Base-by-base conservation (phyloP, 53 echinoderm and acorn worm genomes). In the Stichopus horrens region DNA sequence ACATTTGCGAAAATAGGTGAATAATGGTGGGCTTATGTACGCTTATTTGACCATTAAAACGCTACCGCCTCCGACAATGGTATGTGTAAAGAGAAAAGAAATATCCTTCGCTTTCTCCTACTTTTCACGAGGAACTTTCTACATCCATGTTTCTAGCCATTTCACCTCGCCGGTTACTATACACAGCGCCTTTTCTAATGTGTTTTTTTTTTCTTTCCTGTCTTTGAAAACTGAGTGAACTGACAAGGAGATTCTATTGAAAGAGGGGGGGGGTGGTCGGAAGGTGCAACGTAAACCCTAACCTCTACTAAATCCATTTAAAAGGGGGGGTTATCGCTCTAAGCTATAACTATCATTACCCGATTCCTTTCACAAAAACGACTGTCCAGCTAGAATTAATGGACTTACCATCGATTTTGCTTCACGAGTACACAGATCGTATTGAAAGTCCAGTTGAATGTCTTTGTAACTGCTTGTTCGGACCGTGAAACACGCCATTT, bases 331-430 rank as follows among this genome's bases (percentile, higher is more conserved):
- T 78, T 78, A 78, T 78, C 78, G 53, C 53, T 78, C 78, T 78
- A 54, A 78, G 78, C 78, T 54, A 78, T 78, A 78, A 78, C 78
- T 78, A 78, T 78, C 78, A 78, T 78, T 53, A 53, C 55, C 55
- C n/a, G 5, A 9, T 7, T 78, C 78, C 53, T 78, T 78, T 78
- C 78, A 78, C n/a, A 51, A 78, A 78, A 78, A 78, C 78, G 52
- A 53, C 78, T 78, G 78, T 78, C 78, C 78, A 78, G 78, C 78
- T 78, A 78, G 78, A 78, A 78, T 78, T 78, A 78, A 78, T 78
- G 78, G 78, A 78, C 78, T 78, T 78, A 78, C 78, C 53, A 78
- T 78, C 78, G 78, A 78, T 78, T 55, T 78, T 55, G 53, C 54
- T 53, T 55, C 55, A 18, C 54, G 18, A 77, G 53, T 54, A 78